Base-by-base conservation (phyloP, 2,888 invertebrate genomes). In the Amphipyra tragopoginis region DNA sequence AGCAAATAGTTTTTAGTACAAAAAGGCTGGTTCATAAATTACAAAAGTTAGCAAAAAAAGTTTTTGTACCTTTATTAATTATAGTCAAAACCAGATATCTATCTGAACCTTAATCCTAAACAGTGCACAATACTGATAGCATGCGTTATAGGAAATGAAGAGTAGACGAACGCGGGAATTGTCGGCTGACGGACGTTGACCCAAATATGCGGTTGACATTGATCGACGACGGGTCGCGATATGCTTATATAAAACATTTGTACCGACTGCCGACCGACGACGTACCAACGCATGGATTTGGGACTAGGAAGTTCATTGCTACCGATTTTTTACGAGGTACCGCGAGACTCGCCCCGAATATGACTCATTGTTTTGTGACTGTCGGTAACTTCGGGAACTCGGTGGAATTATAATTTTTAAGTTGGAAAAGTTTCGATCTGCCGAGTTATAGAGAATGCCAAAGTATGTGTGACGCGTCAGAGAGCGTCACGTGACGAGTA, bases 131-230 rank as follows among this genome's bases (percentile, higher is more conserved):
- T 62, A 65, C 49, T 86, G 81, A 77, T 80, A 82, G 81, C 79
- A 84, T 84, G 83, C 83, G 82, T 82, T 84, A 86, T 84, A 88
- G 91, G 90, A 89, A 91, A 90, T 88, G 88, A 90, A 87, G 87
- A 88, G 88, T 87, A 85, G 83, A 79, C 81, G 84, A 86, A 86
- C 85, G 90, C 86, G 88, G 92, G 92, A 92, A 91, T 93, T 90
- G 67, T 77, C 89, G 90, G 87, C 82, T 86, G 89, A 86, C 90
- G 92, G 93, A 86, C 93, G 93, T 90, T 93, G 93, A 94, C 93
- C 93, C 84, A 94, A 91, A 93, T 94, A 93, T 93, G 91, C 90
- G 90, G 92, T 89, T 93, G 93, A 94, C 93, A 94, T 93, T 94
- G 93, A 94, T 94, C 93, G 93, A 93, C 91, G 93, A 91, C 87